Percentiles rank a stretch among this genome's conserved stretches.
Conservation (phyloP, 2,113 vertebrate genomes). For the Ciconia boyciana region DNA sequence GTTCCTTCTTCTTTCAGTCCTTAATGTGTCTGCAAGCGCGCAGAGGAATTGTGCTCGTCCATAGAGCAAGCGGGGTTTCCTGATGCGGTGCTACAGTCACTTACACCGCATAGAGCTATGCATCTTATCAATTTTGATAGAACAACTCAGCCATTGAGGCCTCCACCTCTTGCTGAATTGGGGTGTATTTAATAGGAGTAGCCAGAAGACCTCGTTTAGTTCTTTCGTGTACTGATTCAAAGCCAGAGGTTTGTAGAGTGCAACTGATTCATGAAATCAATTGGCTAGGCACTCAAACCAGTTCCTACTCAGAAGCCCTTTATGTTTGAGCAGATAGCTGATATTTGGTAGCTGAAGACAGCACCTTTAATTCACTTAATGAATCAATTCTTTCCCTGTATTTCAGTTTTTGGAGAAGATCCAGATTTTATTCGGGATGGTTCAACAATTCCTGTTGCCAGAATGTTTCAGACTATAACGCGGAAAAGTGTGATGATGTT, state of each 20-base stretch:
- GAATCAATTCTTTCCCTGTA: background rate
- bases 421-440: slow-evolving; percentile 79
- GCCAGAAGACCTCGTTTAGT: background rate
- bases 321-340: background rate
- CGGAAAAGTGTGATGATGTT: slow-evolving; percentile 78
- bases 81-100: background rate
- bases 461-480: slow-evolving; percentile 64
- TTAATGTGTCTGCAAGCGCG: background rate
- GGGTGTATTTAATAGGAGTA: background rate
- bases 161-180: background rate
- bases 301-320: background rate
- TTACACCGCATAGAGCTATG: background rate
- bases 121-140: background rate
- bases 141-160: background rate
- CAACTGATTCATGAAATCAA: background rate
- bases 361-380: background rate
- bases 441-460: slow-evolving; percentile 76
- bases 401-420: slow-evolving; percentile 77
- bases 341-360: background rate
- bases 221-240: background rate
- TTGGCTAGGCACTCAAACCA: background rate
- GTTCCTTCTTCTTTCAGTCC: background rate
- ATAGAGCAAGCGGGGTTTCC: background rate
- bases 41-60: background rate
- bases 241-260: background rate